Evolutionary conservation across 2,113 vertebrate species (phyloP).

Genomic region (Saimiri boliviensis): DNA sequence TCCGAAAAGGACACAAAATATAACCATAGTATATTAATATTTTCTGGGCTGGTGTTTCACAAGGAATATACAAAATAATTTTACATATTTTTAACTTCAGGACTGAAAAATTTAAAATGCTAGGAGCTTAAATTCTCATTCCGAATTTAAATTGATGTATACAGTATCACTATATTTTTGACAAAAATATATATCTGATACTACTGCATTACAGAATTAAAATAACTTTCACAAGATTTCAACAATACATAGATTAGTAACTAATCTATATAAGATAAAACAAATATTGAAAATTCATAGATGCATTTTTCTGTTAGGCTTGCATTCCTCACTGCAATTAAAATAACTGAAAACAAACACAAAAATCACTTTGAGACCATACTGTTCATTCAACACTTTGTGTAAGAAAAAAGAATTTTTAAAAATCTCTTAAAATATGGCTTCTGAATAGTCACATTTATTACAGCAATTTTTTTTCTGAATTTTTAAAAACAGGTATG

Average conservation of each 20-base stretch:
- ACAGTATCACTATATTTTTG: background rate
- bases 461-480: background rate
- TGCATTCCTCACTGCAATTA: background rate
- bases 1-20: background rate
- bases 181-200: background rate
- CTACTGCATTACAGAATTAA: background rate
- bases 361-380: slow-evolving; percentile 5
- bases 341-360: background rate
- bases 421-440: background rate
- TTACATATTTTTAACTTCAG: background rate
- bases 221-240: background rate
- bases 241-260: background rate
- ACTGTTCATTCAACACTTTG: background rate
- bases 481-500: background rate
- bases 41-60: background rate
- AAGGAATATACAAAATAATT: background rate
- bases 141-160: slow-evolving; percentile 1
- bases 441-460: background rate
- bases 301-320: background rate
- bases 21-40: background rate
- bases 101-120: background rate
- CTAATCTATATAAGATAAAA: background rate
- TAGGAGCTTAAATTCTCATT: slow-evolving; percentile 9
- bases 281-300: background rate
- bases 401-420: background rate